These are phyloP conservation scores for Pollenia amentaria DNA, from an alignment of 2,888 invertebrate genomes.

Conservation along the genomic window DNA sequence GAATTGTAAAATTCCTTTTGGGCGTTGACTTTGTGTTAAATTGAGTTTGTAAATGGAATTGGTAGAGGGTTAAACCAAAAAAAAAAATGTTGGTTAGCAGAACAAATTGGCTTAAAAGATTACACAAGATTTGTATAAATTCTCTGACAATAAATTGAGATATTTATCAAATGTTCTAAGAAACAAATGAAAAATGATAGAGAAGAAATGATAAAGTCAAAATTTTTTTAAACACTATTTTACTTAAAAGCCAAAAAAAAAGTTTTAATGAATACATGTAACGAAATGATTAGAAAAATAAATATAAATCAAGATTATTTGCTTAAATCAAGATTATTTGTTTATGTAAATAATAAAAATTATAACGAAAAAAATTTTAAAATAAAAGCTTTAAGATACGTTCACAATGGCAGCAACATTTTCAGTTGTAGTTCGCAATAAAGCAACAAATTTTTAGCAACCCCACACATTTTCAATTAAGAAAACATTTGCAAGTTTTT, in stretches of 20 bases:
- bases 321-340: conserved; percentile 25
- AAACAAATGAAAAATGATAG: conserved; percentile 25
- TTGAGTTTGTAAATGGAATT: conserved; percentile 56
- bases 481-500: no score
- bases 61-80: not conserved
- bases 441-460: not conserved
- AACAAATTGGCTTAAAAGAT: conserved; percentile 71
- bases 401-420: not conserved
- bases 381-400: not conserved
- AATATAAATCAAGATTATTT: conserved; percentile 51
- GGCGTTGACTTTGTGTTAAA: conserved; percentile 72
- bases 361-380: not conserved
- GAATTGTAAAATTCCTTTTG: conserved; percentile 49
- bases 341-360: not conserved
- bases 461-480: no score
- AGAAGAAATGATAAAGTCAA: not conserved
- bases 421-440: no score
- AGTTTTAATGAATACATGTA: not conserved
- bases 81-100: conserved; percentile 56
- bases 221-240: not conserved
- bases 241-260: not conserved
- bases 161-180: conserved; percentile 53
- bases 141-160: conserved; percentile 51
- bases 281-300: not conserved
- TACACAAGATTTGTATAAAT: conserved; percentile 56